Evolutionary conservation across 2,113 vertebrate genomes (phyloP), one percentile per base, ranked within the genome.

Genomic region (Thryonomys swinderianus): DNA sequence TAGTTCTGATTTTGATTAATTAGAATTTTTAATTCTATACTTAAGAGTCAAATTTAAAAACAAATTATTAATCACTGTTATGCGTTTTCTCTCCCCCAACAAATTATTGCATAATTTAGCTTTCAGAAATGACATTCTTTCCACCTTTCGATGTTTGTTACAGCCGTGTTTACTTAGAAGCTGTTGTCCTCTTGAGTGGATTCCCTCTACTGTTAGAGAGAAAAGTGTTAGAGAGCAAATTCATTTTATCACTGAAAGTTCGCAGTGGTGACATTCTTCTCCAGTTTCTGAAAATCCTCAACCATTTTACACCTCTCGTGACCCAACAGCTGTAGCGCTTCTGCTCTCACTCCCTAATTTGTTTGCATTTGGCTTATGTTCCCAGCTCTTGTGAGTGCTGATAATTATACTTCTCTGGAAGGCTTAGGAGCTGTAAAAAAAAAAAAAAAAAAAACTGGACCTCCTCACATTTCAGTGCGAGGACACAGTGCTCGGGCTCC

Each of bases 261-360:
- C 30, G 30, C 88, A 27, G 42, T 74, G 61, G 48, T 93, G 73
- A 97, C 97, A 98, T 97, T 98, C 95, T 84, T 97, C 96, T 95
- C 95, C 74, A 61, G 78, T 97, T 97, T 96, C 97, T 97, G 83
- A 94, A 98, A 97, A 96, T 84, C 93, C 76, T 83, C 85, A 97
- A 84, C 88, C 1, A 0, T 95, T 96, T 96, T 98, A 96, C 97
- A 98, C 96, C 97, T 97, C 97, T 97, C 91, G 95, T 98, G 97
- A 98, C 98, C 98, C 88, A 91, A 93, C 98, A 98, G 98, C 98
- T 98, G 98, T 94, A 96, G 97, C 88, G 97, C 95, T 97, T 98
- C 97, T 96, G 93, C 94, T 97, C 81, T 94, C 96, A 69, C 96
- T 98, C 96, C 95, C 96, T 97, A 96, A 98, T 98, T 98, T 98